Base-by-base conservation (phyloP, 2,888 invertebrate genomes). In the Catocala sponsa region DNA sequence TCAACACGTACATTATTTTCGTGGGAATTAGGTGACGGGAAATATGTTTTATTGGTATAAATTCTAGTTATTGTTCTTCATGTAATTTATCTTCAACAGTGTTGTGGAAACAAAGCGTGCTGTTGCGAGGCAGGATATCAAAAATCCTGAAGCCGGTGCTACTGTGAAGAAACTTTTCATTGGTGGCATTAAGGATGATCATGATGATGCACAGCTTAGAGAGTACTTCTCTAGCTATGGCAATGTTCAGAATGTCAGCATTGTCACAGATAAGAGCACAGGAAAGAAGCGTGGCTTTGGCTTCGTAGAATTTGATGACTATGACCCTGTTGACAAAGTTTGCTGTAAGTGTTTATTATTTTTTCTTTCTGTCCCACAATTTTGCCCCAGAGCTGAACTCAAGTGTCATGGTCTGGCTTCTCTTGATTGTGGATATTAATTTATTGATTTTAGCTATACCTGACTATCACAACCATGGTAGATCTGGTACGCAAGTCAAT, bases 71-170 rank as follows among this genome's bases (percentile, higher is more conserved):
- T 7, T 38, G 35, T 38, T 38, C 6, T 6, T 38, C 9, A 6
- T 6, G 35, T 7, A 38, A 38, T 38, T 13, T 46, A 2, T 44
- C 25, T 53, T 51, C 12, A 50, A 43, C 50, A 95, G 98, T 73
- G 97, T 98, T 57, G 99, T 99, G 1, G 99, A 99, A 92, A 98
- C 99, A 0, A 99, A 99, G 89, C 95, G 99, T 70, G 99, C 99
- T 11, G 99, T 99, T 41, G 99, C 99, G 1, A 96, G 98, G 49
- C 97, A 97, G 92, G 98, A 98, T 81, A 98, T 99, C 70, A 98
- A 98, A 66, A 96, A 98, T 63, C 98, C 98, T 0, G 99, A 99
- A 89, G 97, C 98, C 4, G 98, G 98, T 49, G 97, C 98, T 0
- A 98, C 99, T 0, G 98, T 99, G 0, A 98, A 98, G 84, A 99